phyloP scores from a whole-genome alignment of 2,888 invertebrate species.

The Drosophila pullipes region DNA sequence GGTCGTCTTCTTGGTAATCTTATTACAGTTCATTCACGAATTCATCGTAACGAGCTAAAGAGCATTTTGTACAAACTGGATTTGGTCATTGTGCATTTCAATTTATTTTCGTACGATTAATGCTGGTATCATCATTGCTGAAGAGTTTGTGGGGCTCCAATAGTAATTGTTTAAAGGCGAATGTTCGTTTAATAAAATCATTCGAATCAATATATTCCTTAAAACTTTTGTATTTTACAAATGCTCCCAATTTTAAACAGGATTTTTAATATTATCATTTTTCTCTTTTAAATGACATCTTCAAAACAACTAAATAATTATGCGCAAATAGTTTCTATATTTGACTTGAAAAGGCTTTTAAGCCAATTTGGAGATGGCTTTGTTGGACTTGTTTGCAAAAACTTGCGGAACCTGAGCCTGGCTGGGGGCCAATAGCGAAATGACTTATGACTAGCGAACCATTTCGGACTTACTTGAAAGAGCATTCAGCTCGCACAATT shows the following conservation, averaged over 20 bases:
- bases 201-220: background rate
- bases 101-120: conserved; percentile 43
- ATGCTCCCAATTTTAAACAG: background rate
- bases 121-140: conserved; percentile 55
- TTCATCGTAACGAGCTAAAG: conserved; percentile 51
- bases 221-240: background rate
- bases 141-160: conserved; percentile 56
- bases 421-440: conserved; percentile 58
- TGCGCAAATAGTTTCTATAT: conserved; percentile 68
- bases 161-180: conserved; percentile 18
- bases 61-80: conserved; percentile 79
- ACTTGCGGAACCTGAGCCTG: conserved; percentile 60
- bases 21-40: conserved; percentile 64
- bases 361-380: conserved; percentile 79
- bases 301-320: conserved; percentile 68
- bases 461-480: conserved; percentile 21
- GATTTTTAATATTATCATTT: conserved; percentile 13
- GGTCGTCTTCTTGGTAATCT: conserved; percentile 62
- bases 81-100: conserved; percentile 48
- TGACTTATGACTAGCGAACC: conserved; percentile 62
- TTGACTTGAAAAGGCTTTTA: conserved; percentile 82
- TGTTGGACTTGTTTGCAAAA: conserved; percentile 74
- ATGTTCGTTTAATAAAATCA: background rate
- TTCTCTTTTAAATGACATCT: conserved; percentile 40
- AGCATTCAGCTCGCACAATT: conserved; percentile 47